Evolutionary conservation across 2,888 invertebrate genomes (phyloP), one percentile per base, ranked within the genome.

Genomic region (Harpalus rufipes): DNA sequence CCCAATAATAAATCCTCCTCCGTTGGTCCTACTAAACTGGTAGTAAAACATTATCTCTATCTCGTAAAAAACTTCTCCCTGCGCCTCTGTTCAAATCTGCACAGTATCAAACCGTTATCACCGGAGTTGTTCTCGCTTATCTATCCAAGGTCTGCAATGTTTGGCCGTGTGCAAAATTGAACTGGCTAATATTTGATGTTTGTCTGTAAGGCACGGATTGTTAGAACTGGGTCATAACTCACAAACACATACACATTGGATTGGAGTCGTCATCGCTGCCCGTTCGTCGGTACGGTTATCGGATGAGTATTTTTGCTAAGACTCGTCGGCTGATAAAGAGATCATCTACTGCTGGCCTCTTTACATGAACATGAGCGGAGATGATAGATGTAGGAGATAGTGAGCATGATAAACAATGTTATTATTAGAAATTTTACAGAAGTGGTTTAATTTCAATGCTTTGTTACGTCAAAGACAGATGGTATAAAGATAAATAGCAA

Each of bases 151-250:
- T 82, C 58, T 82, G 56, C 56, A n/a, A 80, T 63, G 58, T 68
- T 72, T 82, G 68, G n/a, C 82, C 82, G 82, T 82, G 82, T 82
- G 82, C 82, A 82, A 82, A 82, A 82, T 68, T 65, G 51, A 65
- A 56, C 44, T 68, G 51, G 51, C 72, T 82, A 82, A 82, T 82
- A 82, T 82, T 25, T 79, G 79, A 79, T 79, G 59, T 61, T 61
- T 61, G 58, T 61, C 61, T 79, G 59, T 10, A 39, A 5, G 18
- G 32, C 79, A 79, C 58, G 81, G 51, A 81, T 21, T 12, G 8
- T 51, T 51, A 81, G 58, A 82, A 82, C 21, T 82, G 18, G 82
- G 82, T 82, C 72, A 82, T 41, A 32, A 61, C 7, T 18, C 61
- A 63, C 21, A 41, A 18, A 41, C 56, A 65, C 18, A 7, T 44